Base-by-base conservation (phyloP, 2,113 vertebrate genomes). In the Bufo gargarizans region DNA sequence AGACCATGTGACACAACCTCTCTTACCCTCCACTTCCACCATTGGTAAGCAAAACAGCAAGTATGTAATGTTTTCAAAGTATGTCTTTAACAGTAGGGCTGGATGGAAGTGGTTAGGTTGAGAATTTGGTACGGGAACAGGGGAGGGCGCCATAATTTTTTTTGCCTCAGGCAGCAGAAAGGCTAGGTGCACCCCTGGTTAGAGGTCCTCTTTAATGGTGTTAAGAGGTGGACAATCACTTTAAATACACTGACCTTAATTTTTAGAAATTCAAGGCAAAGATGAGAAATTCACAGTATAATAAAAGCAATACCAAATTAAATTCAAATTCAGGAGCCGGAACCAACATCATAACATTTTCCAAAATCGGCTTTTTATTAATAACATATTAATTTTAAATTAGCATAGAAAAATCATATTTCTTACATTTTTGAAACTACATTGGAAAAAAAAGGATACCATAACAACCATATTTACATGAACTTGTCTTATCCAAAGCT, bases 361-460 rank as follows among this genome's bases (percentile, higher is more conserved):
- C 50, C 13, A 22, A 56, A 79, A 56, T 4, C 77, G 3, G 45
- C 22, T 82, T 49, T 22, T 65, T 65, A 50, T 82, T 50, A 82
- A 67, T 65, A 82, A 67, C 81, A n/a, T 50, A 47, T 69, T 61
- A 17, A 14, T 53, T 83, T 67, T 83, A 69, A 83, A 69, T 83
- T 53, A 33, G 45, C 63, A 83, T 83, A 4, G 19, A 53, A 50
- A 83, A 69, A 17, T 53, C 9, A 69, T 69, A 67, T 69, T 50
- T 65, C 20, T n/a, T 9, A n/a, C 20, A 50, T 83, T 50, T 69
- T 55, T 65, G 11, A 10, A 6, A 3, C 47, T 65, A 67, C 19
- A 22, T 4, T 14, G 45, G 4, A 43, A 82, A 82, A 82, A 22
- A 82, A 67, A 67, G 16, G n/a, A 82, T 65, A 20, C 58, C 47